phyloP scores from a whole-genome alignment of 2,888 invertebrate genomes.

The Bimastos eiseni region DNA sequence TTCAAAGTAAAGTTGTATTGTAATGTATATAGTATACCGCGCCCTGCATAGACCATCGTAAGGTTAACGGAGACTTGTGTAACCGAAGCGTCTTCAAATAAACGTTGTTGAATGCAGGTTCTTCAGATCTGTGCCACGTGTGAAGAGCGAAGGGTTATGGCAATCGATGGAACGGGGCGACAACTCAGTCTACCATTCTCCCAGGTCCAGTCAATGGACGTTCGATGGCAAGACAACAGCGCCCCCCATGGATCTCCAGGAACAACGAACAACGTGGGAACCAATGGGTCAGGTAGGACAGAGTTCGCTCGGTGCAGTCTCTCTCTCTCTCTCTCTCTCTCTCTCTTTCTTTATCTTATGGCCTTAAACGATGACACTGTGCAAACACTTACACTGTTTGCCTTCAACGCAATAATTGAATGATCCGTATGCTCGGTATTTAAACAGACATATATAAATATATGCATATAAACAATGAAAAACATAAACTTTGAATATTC shows the following conservation, averaged over 20 bases:
- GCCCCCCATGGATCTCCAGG: not conserved
- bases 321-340: no score
- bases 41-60: not conserved
- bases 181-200: not conserved
- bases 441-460: not conserved
- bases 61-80: not conserved
- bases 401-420: not conserved
- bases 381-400: not conserved
- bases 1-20: no score
- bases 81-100: not conserved
- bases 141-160: not conserved
- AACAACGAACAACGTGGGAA: slow-evolving; percentile 13
- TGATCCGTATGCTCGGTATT: not conserved
- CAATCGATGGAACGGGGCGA: not conserved
- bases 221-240: not conserved
- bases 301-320: not conserved
- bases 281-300: not conserved
- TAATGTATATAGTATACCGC: no score
- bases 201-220: slow-evolving; percentile 13
- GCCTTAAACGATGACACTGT: not conserved
- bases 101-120: not conserved
- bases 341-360: not conserved
- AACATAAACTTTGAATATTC: not conserved
- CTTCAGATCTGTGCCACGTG: not conserved
- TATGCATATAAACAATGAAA: no score